A percentile compares a stretch with the other conserved stretches of the same genome.
These are phyloP conservation scores for Liopterus haemorrhoidalis DNA, from an alignment of 2,888 invertebrate species.

Conservation along the genomic window DNA sequence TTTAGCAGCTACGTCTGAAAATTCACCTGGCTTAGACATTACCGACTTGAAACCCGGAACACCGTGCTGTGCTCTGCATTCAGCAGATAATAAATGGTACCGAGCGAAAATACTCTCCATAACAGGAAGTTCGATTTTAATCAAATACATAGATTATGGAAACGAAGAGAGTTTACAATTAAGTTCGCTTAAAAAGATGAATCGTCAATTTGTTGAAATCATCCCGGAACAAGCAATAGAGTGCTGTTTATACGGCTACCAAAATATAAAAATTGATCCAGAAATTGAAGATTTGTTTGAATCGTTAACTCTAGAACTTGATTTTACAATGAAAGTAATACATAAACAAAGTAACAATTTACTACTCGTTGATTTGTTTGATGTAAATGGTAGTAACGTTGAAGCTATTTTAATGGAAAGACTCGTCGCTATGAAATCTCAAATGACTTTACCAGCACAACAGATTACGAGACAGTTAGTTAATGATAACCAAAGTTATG, in stretches of 20 bases:
- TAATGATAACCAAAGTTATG: slow-evolving; percentile 7
- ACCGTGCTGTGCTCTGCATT: slow-evolving; percentile 75
- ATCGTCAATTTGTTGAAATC: slow-evolving; percentile 54
- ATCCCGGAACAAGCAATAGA: slow-evolving; percentile 70
- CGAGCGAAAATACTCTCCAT: slow-evolving; percentile 64
- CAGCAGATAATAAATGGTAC: slow-evolving; percentile 82
- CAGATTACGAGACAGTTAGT: slow-evolving; percentile 8
- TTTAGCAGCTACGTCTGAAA: slow-evolving; percentile 54
- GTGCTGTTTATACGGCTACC: slow-evolving; percentile 66
- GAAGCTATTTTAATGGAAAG: slow-evolving; percentile 42
- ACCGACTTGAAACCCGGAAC: slow-evolving; percentile 52
- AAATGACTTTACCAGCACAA: slow-evolving; percentile 29
- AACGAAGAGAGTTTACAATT: slow-evolving; percentile 75
- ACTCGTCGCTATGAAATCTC: slow-evolving; percentile 40
- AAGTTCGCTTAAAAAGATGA: slow-evolving; percentile 57
- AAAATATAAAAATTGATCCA: slow-evolving; percentile 51
- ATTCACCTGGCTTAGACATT: slow-evolving; percentile 34
- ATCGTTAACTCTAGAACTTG: slow-evolving; percentile 61
- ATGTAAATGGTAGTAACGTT: slow-evolving; percentile 46
- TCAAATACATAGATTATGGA: slow-evolving; percentile 92
- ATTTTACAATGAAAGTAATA: slow-evolving; percentile 54
- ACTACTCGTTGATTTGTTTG: slow-evolving; percentile 55
- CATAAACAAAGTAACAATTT: slow-evolving; percentile 51
- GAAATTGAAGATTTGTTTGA: slow-evolving; percentile 59
- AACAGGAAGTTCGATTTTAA: slow-evolving; percentile 47